phyloP scores from a whole-genome alignment of 1,140 invertebrate species.

The Hycleus cichorii region DNA sequence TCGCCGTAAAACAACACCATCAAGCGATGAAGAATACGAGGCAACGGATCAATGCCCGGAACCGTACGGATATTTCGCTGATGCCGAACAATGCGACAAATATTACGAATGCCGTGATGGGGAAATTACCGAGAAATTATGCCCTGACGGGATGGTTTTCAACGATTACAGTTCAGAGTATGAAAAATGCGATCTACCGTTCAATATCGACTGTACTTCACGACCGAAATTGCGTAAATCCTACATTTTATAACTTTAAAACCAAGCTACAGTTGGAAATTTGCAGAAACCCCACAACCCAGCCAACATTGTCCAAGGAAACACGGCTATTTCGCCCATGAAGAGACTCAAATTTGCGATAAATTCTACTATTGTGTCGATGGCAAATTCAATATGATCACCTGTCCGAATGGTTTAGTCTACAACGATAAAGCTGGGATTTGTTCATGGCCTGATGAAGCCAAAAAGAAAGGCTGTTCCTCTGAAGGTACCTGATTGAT shows the following conservation, averaged over 20 bases:
- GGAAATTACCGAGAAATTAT: slow-evolving; percentile 66
- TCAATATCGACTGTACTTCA: slow-evolving; percentile 74
- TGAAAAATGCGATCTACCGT: slow-evolving; percentile 82
- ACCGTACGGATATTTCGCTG: slow-evolving; percentile 75
- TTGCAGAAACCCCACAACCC: slow-evolving; percentile 65
- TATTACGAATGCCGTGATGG: slow-evolving; percentile 78
- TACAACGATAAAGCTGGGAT: slow-evolving; percentile 84
- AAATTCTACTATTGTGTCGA: slow-evolving; percentile 90
- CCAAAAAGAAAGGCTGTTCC: slow-evolving; percentile 76
- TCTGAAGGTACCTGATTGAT: slow-evolving; percentile 51
- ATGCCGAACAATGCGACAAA: slow-evolving; percentile 82
- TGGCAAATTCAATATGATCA: slow-evolving; percentile 82
- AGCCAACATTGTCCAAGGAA: slow-evolving; percentile 69
- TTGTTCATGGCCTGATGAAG: slow-evolving; percentile 87
- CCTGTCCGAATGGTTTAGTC: slow-evolving; percentile 78
- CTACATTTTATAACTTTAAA: background rate
- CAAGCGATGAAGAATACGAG: slow-evolving; percentile 1
- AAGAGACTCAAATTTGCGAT: slow-evolving; percentile 69
- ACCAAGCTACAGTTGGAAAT: background rate
- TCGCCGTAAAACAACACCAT: background rate
- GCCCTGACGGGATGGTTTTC: slow-evolving; percentile 87
- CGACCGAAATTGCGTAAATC: slow-evolving; percentile 72
- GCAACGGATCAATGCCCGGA: slow-evolving; percentile 64
- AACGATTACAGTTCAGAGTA: slow-evolving; percentile 74
- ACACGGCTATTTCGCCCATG: slow-evolving; percentile 84